phyloP scores from a whole-genome alignment of 2,888 invertebrate genomes.

The Hetaerina titia region DNA sequence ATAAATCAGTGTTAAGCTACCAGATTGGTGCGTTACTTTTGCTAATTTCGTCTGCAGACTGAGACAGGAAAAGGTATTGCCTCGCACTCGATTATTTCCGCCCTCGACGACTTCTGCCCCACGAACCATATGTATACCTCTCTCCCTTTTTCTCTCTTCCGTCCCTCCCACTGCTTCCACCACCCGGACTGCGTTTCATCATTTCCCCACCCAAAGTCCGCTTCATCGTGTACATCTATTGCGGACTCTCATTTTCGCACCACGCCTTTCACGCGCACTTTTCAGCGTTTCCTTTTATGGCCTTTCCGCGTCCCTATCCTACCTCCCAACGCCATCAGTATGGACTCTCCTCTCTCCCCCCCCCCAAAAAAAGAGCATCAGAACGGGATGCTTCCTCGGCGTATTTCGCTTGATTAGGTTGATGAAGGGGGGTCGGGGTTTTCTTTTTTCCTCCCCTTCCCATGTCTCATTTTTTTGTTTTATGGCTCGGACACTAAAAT shows the following conservation, averaged over 20 bases:
- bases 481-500: neutral
- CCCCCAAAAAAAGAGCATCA: neutral
- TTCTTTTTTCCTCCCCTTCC: neutral
- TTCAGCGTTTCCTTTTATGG: neutral
- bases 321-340: neutral
- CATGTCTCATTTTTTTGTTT: neutral
- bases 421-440: conserved; percentile 10
- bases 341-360: neutral
- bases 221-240: neutral
- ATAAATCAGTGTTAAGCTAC: conserved; percentile 36
- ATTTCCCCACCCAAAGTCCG: neutral
- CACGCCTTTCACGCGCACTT: neutral
- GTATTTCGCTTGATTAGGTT: conserved; percentile 27
- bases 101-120: conserved; percentile 39
- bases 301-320: neutral
- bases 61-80: conserved; percentile 49
- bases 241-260: neutral
- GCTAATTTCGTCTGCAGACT: conserved; percentile 47
- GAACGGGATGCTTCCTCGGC: neutral
- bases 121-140: neutral
- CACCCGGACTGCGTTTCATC: conserved; percentile 5
- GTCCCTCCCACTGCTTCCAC: neutral
- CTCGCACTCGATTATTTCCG: conserved; percentile 38
- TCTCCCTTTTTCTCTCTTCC: neutral
- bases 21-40: conserved; percentile 38